Evolutionary conservation across 2,797 vertebrate genomes (phyloP).

Genomic region (Poeciliopsis turneri): DNA sequence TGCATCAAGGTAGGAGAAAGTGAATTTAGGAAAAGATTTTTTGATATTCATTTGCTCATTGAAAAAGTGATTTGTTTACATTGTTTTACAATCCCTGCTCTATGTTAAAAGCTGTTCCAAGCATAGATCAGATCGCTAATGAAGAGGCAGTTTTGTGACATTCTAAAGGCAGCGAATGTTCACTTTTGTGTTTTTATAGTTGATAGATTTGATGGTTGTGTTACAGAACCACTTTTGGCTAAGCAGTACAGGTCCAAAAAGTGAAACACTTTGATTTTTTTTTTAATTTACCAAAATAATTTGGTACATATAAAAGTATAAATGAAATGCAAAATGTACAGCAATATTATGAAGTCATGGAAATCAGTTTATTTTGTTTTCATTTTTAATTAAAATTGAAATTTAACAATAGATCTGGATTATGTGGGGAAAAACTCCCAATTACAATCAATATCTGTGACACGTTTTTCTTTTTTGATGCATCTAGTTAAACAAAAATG

Average conservation of each 20-base stretch:
- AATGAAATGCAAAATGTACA: not conserved
- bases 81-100: conserved; percentile 43
- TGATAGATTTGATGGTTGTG: conserved; percentile 21
- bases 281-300: not conserved
- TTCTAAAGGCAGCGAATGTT: conserved; percentile 36
- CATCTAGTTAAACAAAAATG: not conserved
- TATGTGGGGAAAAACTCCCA: not conserved
- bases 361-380: conserved; percentile 3
- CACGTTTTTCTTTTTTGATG: not conserved
- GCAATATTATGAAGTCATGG: not conserved
- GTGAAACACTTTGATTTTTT: not conserved
- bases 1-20: conserved; percentile 60
- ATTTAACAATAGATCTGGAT: not conserved
- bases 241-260: not conserved
- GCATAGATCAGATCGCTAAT: conserved; percentile 27
- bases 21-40: conserved; percentile 48
- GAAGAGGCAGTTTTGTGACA: conserved; percentile 8
- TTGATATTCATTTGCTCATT: conserved; percentile 27
- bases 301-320: not conserved
- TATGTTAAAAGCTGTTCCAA: conserved; percentile 28
- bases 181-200: conserved; percentile 21
- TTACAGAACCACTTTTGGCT: not conserved
- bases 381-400: not conserved
- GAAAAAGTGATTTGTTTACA: conserved; percentile 49
- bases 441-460: not conserved